A percentile compares a stretch with the other conserved stretches of the same genome.
phyloP scores from a whole-genome alignment of 1,140 invertebrate genomes.

The Trichonephila clavipes region DNA sequence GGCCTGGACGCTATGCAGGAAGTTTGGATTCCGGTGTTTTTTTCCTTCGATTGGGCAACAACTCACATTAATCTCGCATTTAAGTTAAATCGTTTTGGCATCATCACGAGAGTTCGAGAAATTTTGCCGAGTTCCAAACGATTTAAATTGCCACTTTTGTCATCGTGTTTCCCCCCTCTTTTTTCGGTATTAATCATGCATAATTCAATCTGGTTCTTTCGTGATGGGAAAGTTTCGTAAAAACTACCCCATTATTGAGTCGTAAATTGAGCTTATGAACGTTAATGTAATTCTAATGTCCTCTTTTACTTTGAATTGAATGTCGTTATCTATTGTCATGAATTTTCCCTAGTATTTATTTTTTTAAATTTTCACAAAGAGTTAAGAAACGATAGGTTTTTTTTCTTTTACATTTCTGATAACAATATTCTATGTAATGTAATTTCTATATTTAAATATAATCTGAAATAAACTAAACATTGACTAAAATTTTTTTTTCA shows the following conservation, averaged over 20 bases:
- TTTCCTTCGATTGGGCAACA: slow-evolving; percentile 24
- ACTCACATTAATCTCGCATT: slow-evolving; percentile 59
- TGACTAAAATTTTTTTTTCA: too few species aligned
- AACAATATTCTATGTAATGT: too few species aligned
- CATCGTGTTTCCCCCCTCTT: not conserved
- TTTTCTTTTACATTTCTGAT: too few species aligned
- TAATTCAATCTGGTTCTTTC: slow-evolving; percentile 36
- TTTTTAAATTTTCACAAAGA: not conserved
- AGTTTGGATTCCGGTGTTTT: not conserved
- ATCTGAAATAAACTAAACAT: too few species aligned
- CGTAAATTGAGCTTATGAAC: slow-evolving; percentile 27
- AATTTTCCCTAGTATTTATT: not conserved
- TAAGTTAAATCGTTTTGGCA: slow-evolving; percentile 58
- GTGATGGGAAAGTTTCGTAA: not conserved
- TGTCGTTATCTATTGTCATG: not conserved
- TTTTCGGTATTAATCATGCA: slow-evolving; percentile 3
- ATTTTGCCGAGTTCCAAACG: not conserved
- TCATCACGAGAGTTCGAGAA: slow-evolving; percentile 42
- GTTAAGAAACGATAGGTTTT: too few species aligned
- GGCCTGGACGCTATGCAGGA: not conserved
- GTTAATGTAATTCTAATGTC: slow-evolving; percentile 35
- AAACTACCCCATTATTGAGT: not conserved
- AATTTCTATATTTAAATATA: too few species aligned
- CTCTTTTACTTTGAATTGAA: not conserved
- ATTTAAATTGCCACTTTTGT: not conserved